These are phyloP conservation scores for Luperina testacea DNA, from an alignment of 2,888 invertebrate genomes.

Conservation along the genomic window DNA sequence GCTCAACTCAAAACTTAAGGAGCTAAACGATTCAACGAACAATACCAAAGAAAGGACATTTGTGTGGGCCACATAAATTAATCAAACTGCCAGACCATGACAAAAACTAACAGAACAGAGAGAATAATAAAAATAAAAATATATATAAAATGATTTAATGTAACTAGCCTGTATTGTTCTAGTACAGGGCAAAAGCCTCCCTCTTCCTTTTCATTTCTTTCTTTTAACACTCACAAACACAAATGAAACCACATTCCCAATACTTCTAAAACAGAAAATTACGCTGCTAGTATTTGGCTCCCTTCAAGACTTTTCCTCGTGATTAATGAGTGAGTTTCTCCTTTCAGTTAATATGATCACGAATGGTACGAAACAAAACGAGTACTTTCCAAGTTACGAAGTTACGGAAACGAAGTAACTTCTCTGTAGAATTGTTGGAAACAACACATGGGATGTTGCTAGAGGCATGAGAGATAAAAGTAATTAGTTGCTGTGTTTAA, in stretches of 20 bases:
- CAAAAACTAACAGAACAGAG: too few species aligned
- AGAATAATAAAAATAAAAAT: too few species aligned
- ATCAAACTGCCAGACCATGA: too few species aligned
- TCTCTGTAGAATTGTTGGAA: constrained; percentile 34
- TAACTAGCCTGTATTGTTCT: neutral
- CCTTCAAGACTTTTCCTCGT: constrained; percentile 15
- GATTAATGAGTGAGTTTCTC: constrained; percentile 50
- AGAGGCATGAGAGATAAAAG: constrained; percentile 27
- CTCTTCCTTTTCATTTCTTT: neutral
- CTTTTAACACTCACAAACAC: neutral
- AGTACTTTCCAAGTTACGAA: constrained; percentile 54
- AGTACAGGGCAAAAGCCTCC: neutral
- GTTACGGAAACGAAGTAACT: constrained; percentile 37
- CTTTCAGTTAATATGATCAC: constrained; percentile 54
- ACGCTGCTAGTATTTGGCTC: constrained; percentile 27
- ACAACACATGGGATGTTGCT: constrained; percentile 29
- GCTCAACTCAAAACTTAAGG: too few species aligned
- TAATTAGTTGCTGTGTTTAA: constrained; percentile 33
- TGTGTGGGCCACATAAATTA: too few species aligned
- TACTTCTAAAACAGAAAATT: constrained; percentile 24
- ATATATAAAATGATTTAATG: neutral
- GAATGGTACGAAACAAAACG: constrained; percentile 44
- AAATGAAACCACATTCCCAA: neutral
- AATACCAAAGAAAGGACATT: too few species aligned
- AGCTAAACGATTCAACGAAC: too few species aligned